Conservation (phyloP, 2,113 vertebrate genomes). For the Chinchilla lanigera region DNA sequence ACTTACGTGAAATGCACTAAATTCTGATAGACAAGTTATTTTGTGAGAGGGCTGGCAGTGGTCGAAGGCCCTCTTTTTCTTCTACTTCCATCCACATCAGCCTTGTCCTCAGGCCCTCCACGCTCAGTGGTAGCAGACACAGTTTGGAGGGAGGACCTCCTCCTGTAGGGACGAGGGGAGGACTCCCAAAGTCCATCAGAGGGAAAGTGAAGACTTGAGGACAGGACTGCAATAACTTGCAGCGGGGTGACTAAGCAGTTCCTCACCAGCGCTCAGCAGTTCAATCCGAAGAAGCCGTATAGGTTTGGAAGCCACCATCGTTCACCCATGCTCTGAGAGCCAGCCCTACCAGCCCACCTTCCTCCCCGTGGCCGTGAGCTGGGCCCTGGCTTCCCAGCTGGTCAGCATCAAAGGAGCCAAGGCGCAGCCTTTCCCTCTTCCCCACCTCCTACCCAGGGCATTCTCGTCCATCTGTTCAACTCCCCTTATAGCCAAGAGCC, state of each 20-base stretch:
- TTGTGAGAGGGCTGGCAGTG: background rate
- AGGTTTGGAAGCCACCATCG: background rate
- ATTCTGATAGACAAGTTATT: background rate
- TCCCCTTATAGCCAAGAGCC: background rate
- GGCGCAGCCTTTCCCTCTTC: too few relatives aligned
- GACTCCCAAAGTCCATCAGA: background rate
- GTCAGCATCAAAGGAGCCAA: too few relatives aligned
- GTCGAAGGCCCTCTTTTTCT: background rate
- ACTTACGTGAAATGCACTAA: background rate
- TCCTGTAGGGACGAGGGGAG: too few relatives aligned
- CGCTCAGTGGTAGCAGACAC: background rate
- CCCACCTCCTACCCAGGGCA: too few relatives aligned
- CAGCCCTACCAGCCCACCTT: background rate
- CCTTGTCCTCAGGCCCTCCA: background rate
- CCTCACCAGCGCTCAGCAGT: fast-evolving
- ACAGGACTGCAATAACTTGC: too few relatives aligned
- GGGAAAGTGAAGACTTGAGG: background rate
- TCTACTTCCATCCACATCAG: background rate
- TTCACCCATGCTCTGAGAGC: background rate
- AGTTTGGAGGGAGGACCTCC: background rate
- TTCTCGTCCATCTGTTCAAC: background rate
- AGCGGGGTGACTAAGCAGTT: background rate
- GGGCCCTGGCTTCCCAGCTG: background rate
- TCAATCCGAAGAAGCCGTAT: background rate
- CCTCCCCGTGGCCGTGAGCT: background rate